phyloP scores from a whole-genome alignment of 2,797 vertebrate species.

The Pygocentrus nattereri region DNA sequence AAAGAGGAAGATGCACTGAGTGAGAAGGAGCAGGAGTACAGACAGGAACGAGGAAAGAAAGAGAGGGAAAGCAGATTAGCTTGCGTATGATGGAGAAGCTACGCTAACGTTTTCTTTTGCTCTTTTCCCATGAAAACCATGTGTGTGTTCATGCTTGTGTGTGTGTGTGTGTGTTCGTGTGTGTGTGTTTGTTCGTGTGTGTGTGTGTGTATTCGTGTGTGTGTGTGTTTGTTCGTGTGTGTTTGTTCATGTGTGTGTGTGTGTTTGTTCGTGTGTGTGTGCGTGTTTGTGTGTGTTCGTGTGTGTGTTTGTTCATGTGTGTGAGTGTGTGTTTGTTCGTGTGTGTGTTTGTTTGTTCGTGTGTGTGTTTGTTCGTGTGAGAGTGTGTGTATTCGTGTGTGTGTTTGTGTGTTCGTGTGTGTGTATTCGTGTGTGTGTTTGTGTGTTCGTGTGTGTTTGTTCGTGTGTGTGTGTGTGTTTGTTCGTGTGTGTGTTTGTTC shows the following conservation, averaged over 20 bases:
- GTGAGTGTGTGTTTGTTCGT: too few species aligned
- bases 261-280: constrained; percentile 8
- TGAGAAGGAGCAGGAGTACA: neutral
- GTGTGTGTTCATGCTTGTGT: constrained; percentile 11
- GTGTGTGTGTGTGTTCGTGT: constrained; percentile 12
- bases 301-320: neutral
- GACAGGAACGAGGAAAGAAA: neutral
- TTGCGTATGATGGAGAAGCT: neutral
- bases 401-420: too few species aligned
- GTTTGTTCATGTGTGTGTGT: too few species aligned
- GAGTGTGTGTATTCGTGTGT: too few species aligned
- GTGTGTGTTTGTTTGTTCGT: constrained; percentile 17
- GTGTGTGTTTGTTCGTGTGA: neutral
- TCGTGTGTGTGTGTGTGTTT: too few species aligned
- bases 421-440: constrained; percentile 16
- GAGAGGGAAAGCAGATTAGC: constrained; percentile 6
- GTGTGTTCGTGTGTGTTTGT: constrained; percentile 3
- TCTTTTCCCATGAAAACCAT: neutral
- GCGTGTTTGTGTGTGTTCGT: too few species aligned
- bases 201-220: constrained; percentile 13
- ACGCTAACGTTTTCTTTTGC: neutral
- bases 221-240: constrained; percentile 8
- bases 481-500: too few species aligned
- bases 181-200: neutral
- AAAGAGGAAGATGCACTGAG: neutral